A percentile compares a stretch with the other conserved stretches of the same genome.
Evolutionary conservation across 2,888 invertebrate genomes (phyloP).

Genomic region (Acleris literana): DNA sequence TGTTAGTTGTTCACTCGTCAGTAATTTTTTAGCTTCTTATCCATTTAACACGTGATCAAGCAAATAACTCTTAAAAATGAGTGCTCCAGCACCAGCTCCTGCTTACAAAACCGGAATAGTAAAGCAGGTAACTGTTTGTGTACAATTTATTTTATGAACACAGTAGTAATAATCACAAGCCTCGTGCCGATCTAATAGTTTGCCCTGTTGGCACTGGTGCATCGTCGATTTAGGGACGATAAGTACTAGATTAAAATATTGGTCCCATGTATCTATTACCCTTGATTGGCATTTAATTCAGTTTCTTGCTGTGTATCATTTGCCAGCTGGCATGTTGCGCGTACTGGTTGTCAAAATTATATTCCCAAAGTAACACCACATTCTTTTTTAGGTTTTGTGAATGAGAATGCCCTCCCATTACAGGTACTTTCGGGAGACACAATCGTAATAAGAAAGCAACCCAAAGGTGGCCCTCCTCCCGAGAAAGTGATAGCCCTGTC

Average conservation of each 20-base stretch:
- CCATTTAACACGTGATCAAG: constrained; percentile 54
- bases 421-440: constrained; percentile 98
- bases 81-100: constrained; percentile 69
- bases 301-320: constrained; percentile 12
- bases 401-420: constrained; percentile 36
- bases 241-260: constrained; percentile 1
- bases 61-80: constrained; percentile 64
- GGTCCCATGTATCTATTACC: constrained; percentile 5
- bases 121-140: constrained; percentile 73
- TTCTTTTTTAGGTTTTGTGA: constrained; percentile 1
- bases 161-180: constrained; percentile 49
- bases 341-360: constrained; percentile 28
- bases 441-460: constrained; percentile 93
- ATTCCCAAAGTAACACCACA: constrained; percentile 3
- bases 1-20: constrained; percentile 64
- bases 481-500: constrained; percentile 96
- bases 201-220: constrained; percentile 78
- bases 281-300: constrained; percentile 8
- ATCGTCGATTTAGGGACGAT: constrained; percentile 20
- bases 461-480: constrained; percentile 94
- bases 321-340: constrained; percentile 39
- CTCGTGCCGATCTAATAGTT: constrained; percentile 67
- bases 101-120: constrained; percentile 75
- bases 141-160: constrained; percentile 41
- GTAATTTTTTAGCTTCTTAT: constrained; percentile 59